Evolutionary conservation across 1,140 invertebrate species (phyloP).

Genomic region (Zaprionus tsacasi): DNA sequence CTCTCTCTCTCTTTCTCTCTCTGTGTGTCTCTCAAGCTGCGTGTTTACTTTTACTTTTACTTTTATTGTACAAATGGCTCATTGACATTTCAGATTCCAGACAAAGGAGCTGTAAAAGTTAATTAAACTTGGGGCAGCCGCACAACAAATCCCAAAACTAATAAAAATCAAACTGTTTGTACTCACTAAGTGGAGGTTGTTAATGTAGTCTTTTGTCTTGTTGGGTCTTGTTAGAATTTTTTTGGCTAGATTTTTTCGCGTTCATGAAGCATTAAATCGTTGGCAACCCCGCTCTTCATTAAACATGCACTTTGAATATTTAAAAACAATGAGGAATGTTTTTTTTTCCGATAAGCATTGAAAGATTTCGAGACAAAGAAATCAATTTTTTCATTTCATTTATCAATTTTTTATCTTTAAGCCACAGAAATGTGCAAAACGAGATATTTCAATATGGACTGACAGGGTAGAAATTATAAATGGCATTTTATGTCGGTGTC

Average conservation of each 20-base stretch:
- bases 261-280: conserved; percentile 40
- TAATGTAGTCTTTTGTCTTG: too few species aligned
- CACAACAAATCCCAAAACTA: conserved; percentile 58
- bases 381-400: conserved; percentile 15
- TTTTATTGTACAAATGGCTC: conserved; percentile 37
- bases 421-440: background rate
- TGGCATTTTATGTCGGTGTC: conserved; percentile 22
- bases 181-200: too few species aligned
- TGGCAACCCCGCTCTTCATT: background rate
- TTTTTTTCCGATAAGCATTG: conserved; percentile 5
- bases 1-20: background rate
- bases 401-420: background rate
- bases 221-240: too few species aligned
- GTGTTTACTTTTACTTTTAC: conserved; percentile 30
- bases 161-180: conserved; percentile 50
- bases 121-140: conserved; percentile 55
- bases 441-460: conserved; percentile 4
- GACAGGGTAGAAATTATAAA: conserved; percentile 37
- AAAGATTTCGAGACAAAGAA: background rate
- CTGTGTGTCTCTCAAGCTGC: background rate
- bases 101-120: conserved; percentile 41
- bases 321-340: conserved; percentile 7
- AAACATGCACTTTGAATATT: conserved; percentile 6
- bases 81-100: conserved; percentile 34
- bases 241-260: too few species aligned